Percentiles rank a stretch among this genome's conserved stretches.
phyloP scores from a whole-genome alignment of 35 echinoderm and acorn worm genomes.

The Holothuria glaberrima region DNA sequence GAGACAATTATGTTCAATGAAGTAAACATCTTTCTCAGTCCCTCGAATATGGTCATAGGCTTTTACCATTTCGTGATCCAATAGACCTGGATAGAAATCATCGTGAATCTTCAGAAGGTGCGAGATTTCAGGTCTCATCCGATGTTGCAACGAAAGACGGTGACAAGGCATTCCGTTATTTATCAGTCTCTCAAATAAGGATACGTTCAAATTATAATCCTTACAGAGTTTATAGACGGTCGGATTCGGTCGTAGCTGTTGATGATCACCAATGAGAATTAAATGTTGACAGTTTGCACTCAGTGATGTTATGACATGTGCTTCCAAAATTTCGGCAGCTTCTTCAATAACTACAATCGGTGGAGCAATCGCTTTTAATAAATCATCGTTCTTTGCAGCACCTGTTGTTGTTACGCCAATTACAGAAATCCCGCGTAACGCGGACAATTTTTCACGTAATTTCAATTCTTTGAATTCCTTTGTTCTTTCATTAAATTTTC shows the following conservation, averaged over 20 bases:
- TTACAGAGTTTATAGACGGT: conserved; percentile 86
- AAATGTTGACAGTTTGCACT: conserved; percentile 83
- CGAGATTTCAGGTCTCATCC: conserved; percentile 87
- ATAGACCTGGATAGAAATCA: conserved; percentile 54
- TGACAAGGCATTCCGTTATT: conserved; percentile 78
- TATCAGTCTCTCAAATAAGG: conserved; percentile 92
- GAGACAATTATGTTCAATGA: conserved; percentile 65
- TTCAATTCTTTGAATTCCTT: conserved; percentile 61
- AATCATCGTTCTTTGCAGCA: conserved; percentile 70
- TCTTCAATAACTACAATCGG: conserved; percentile 87
- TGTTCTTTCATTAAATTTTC: conserved; percentile 6
- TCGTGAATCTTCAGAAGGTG: conserved; percentile 59
- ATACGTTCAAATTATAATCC: conserved; percentile 82
- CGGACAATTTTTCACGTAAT: conserved; percentile 58
- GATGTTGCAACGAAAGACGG: conserved; percentile 71
- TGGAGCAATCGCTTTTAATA: conserved; percentile 69
- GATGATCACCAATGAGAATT: conserved; percentile 95
- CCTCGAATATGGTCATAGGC: conserved; percentile 42
- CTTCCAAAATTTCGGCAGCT: conserved; percentile 95
- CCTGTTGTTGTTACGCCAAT: conserved; percentile 97
- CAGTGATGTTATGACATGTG: conserved; percentile 81
- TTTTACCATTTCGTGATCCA: conserved; percentile 63
- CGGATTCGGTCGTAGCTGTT: conserved; percentile 95
- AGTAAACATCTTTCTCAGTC: conserved; percentile 60
- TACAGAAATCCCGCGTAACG: conserved; percentile 54